Conservation (phyloP, 1,140 invertebrate species). For the Drosophila pachea region DNA sequence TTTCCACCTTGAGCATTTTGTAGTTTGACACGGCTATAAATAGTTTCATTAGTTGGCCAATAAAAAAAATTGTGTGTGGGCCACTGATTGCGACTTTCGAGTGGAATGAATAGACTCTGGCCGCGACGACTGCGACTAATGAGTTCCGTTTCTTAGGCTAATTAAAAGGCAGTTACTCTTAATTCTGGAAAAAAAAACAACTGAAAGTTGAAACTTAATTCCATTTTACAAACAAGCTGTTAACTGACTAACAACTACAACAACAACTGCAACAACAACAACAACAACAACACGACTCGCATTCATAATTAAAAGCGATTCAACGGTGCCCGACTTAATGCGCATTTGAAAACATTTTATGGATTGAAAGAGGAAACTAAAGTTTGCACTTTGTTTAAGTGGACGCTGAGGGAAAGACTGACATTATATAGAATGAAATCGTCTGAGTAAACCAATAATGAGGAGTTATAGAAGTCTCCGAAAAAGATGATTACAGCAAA, state of each 20-base stretch:
- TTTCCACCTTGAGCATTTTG: slow-evolving; percentile 16
- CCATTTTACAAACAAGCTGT: slow-evolving; percentile 7
- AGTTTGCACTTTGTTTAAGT: too few relatives aligned
- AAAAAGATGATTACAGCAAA: too few relatives aligned
- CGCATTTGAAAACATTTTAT: too few relatives aligned
- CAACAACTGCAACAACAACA: too few relatives aligned
- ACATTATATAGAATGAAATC: too few relatives aligned
- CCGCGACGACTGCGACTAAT: slow-evolving; percentile 18
- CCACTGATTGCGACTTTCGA: slow-evolving; percentile 16
- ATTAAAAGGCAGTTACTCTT: slow-evolving; percentile 23
- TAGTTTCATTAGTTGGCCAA: slow-evolving; percentile 45
- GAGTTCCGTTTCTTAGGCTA: slow-evolving; percentile 17
- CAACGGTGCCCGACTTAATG: too few relatives aligned
- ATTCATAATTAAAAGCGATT: not conserved
- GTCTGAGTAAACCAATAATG: too few relatives aligned
- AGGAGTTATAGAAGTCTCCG: too few relatives aligned
- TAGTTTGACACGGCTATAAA: slow-evolving; percentile 42
- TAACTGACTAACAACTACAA: not conserved
- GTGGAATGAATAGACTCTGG: not conserved
- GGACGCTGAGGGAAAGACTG: too few relatives aligned
- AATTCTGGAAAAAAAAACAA: not conserved
- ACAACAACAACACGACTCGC: too few relatives aligned
- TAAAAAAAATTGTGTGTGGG: slow-evolving; percentile 24
- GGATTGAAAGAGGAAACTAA: too few relatives aligned
- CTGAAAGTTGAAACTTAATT: not conserved